Evolutionary conservation across 2,888 invertebrate species (phyloP).

Genomic region (Drosophila phalerata): DNA sequence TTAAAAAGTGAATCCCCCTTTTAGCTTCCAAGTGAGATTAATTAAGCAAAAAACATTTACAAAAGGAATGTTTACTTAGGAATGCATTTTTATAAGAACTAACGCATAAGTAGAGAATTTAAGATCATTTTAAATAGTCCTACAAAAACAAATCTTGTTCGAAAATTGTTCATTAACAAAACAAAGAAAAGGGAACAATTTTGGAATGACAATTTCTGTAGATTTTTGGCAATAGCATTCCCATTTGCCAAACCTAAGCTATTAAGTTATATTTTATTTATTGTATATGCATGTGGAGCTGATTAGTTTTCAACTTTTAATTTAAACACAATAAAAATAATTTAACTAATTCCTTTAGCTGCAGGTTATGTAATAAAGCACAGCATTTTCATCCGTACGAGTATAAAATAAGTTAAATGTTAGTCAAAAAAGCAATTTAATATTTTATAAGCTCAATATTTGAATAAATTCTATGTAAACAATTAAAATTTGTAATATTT

Average conservation of each 20-base stretch:
- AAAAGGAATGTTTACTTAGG: background rate
- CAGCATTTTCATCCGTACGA: conserved; percentile 4
- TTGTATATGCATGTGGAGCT: conserved; percentile 42
- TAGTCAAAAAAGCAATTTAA: conserved; percentile 44
- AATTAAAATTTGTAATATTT: conserved; percentile 7
- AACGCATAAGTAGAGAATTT: conserved; percentile 42
- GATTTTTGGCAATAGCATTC: conserved; percentile 31
- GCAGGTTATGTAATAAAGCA: conserved; percentile 20
- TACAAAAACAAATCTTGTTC: conserved; percentile 67
- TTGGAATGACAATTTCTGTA: conserved; percentile 71
- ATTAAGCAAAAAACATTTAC: conserved; percentile 1
- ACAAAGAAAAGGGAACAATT: conserved; percentile 58
- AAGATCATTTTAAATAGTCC: conserved; percentile 33
- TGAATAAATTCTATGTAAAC: conserved; percentile 41
- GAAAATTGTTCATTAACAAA: conserved; percentile 63
- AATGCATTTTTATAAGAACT: conserved; percentile 5
- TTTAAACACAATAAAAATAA: conserved; percentile 22
- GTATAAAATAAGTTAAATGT: conserved; percentile 40
- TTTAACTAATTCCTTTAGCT: conserved; percentile 21
- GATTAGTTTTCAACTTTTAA: conserved; percentile 23
- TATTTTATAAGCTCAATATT: conserved; percentile 28
- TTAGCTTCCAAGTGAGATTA: conserved; percentile 50
- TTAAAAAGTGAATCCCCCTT: conserved; percentile 54
- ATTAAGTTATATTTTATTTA: conserved; percentile 45
- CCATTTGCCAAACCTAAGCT: conserved; percentile 55